Conservation (phyloP, 2,797 vertebrate species). For the Craterocephalus amniculus region DNA sequence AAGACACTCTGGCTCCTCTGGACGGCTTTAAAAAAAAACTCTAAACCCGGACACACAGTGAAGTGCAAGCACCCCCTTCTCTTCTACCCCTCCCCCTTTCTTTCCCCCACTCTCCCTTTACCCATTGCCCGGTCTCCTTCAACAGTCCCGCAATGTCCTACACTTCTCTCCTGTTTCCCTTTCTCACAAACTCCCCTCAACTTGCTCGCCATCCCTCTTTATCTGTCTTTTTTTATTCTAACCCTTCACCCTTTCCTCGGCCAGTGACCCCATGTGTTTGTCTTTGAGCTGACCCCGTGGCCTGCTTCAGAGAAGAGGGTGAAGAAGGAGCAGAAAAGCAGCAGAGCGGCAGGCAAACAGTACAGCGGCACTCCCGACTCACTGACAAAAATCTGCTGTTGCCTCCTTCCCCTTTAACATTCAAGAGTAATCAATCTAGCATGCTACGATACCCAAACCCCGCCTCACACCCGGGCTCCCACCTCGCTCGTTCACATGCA, state of each 20-base stretch:
- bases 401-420: constrained; percentile 96
- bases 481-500: constrained; percentile 66
- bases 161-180: constrained; percentile 73
- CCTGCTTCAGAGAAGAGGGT: constrained; percentile 63
- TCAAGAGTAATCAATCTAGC: constrained; percentile 95
- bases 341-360: constrained; percentile 77
- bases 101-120: constrained; percentile 66
- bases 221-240: constrained; percentile 41
- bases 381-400: constrained; percentile 88
- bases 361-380: constrained; percentile 84
- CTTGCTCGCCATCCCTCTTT: constrained; percentile 65
- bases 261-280: constrained; percentile 84
- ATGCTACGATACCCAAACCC: constrained; percentile 90
- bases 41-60: constrained; percentile 67
- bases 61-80: constrained; percentile 60
- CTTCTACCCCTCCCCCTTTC: constrained; percentile 65
- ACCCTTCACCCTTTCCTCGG: constrained; percentile 38
- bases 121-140: constrained; percentile 77
- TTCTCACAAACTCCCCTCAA: constrained; percentile 65
- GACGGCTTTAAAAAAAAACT: constrained; percentile 68
- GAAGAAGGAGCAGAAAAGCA: constrained; percentile 53
- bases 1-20: constrained; percentile 78
- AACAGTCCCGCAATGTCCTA: constrained; percentile 63
- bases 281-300: constrained; percentile 95
- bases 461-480: constrained; percentile 77